Evolutionary conservation across 2,888 invertebrate genomes (phyloP), one percentile per base, ranked within the genome.

Genomic region (Rapana venosa): DNA sequence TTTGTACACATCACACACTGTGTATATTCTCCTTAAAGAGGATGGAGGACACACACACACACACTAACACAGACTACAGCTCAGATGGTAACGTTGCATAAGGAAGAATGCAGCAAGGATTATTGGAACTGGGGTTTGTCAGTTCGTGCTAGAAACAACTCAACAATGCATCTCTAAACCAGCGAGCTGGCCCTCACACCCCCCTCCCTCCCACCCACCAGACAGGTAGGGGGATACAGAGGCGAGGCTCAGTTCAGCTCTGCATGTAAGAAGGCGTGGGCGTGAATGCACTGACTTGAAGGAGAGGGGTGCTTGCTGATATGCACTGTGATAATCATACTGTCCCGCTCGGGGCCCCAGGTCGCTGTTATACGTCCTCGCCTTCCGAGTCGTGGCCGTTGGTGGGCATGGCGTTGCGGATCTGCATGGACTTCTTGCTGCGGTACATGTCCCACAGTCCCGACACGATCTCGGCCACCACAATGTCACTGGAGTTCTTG

Each of bases 401-500:
- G 81, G 92, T 88, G 86, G 90, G 88, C 93, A 93, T 30, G 88
- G 92, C 90, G 92, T 93, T 93, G 77, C 95, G 91, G 35, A 95
- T 94, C 89, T 95, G 95, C 84, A 94, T 93, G 74, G 94, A 93
- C 91, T 95, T 95, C 91, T 95, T 94, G 90, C 93, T 94, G 66
- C 95, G 91, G 92, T 95, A 96, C 92, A 95, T 93, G 90, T 95
- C 95, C 95, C 96, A 96, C 35, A 96, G 92, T 47, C 94, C 95
- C 4, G 95, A 93, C 8, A 96, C 93, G n/a, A 96, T 95, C 92
- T 96, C 96, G 0, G 95, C 95, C 58, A 95, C 95, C 30, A 96
- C 95, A 32, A 96, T 94, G 90, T 96, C 96, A 91, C 95, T 95
- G 17, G 95, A 95, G 92, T 96, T 96, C 91, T 95, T 95, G 35